These are phyloP conservation scores for Serinus canaria DNA, from an alignment of 2,113 vertebrate species.

Conservation along the genomic window DNA sequence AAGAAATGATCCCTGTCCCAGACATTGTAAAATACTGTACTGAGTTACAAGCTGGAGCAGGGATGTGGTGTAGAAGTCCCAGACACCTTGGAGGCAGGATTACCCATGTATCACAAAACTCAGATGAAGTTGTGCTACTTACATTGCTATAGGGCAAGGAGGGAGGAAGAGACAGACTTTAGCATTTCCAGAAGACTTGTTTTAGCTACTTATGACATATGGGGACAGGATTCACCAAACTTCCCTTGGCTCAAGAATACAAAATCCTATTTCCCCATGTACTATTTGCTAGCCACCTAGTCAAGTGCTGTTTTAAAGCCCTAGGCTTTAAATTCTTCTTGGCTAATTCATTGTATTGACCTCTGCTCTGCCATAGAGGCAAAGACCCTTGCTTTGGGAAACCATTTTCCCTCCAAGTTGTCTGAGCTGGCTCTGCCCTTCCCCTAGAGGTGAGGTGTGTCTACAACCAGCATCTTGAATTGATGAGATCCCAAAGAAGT, in stretches of 20 bases:
- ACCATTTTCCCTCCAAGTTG: neutral
- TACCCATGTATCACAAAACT: slow-evolving; percentile 33
- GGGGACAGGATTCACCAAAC: neutral
- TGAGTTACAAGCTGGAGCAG: slow-evolving; percentile 12
- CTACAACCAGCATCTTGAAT: neutral
- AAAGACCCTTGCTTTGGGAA: neutral
- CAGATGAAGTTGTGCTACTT: neutral
- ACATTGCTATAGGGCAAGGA: neutral
- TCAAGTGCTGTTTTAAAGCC: neutral
- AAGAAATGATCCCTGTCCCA: neutral
- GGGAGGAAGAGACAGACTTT: neutral
- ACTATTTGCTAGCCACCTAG: neutral
- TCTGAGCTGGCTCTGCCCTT: neutral
- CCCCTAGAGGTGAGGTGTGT: neutral
- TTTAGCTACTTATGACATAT: neutral
- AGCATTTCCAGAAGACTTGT: neutral
- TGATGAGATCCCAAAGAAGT: neutral
- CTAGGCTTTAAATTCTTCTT: neutral
- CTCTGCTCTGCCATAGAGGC: neutral
- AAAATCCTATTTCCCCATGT: neutral
- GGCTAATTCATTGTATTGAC: neutral
- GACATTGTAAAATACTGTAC: neutral
- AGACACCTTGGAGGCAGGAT: slow-evolving; percentile 30
- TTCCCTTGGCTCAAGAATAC: neutral
- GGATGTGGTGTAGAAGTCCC: neutral